Evolutionary conservation across 2,797 vertebrate genomes (phyloP).

Genomic region (Danio kyathit): DNA sequence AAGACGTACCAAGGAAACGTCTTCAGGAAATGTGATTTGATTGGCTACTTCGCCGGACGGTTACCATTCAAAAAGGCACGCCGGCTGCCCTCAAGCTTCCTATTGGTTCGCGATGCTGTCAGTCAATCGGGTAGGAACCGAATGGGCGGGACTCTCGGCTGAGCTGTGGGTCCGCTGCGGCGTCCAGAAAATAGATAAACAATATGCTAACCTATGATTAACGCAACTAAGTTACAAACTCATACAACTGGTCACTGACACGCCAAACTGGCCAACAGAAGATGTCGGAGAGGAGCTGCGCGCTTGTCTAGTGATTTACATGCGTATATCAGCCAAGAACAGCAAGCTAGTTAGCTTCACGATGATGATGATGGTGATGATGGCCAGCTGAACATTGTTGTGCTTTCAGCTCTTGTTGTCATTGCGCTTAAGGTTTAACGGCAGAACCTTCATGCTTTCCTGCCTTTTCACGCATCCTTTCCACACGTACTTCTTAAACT

Average conservation of each 20-base stretch:
- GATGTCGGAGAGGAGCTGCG: neutral
- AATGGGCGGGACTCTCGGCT: slow-evolving; percentile 62
- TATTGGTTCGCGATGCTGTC: slow-evolving; percentile 57
- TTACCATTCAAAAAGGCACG: slow-evolving; percentile 43
- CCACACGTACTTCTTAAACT: neutral
- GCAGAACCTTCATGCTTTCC: neutral
- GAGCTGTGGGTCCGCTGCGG: slow-evolving; percentile 46
- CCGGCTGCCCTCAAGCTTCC: neutral
- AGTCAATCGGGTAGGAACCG: slow-evolving; percentile 29
- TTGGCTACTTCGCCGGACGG: slow-evolving; percentile 35
- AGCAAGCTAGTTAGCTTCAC: slow-evolving; percentile 59
- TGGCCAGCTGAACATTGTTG: slow-evolving; percentile 28
- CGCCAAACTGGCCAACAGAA: neutral
- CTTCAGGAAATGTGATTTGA: slow-evolving; percentile 58
- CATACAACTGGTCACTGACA: neutral
- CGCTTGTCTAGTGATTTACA: slow-evolving; percentile 5
- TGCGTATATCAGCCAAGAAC: slow-evolving; percentile 51
- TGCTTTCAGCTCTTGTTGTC: neutral
- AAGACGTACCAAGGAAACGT: slow-evolving; percentile 26
- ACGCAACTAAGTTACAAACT: slow-evolving; percentile 1
- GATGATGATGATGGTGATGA: neutral
- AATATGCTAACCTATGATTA: slow-evolving; percentile 7
- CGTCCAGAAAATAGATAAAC: slow-evolving; percentile 53
- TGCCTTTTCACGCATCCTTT: neutral
- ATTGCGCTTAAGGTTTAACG: neutral